Base-by-base conservation (phyloP, 2,888 invertebrate species). In the Morpho helenor region DNA sequence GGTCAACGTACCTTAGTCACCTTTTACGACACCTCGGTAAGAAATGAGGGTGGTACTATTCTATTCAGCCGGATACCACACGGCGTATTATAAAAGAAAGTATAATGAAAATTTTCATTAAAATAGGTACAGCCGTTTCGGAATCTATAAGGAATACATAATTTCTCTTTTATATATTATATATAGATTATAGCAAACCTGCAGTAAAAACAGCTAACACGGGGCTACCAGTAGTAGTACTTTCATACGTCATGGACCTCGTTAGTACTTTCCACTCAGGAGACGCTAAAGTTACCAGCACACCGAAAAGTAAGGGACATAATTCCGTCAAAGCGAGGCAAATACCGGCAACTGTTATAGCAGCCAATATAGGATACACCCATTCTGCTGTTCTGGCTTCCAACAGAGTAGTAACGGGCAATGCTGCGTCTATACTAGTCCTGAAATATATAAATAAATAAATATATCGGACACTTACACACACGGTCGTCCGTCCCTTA, bases 211-310 rank as follows among this genome's bases (percentile, higher is more conserved):
- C 92, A n/a, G 93, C 93, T 39, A 93, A 73, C 2, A 93, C 92
- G 3, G 93, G 93, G 62, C 93, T 93, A 41, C 93, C 93, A 49
- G 93, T 93, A 8, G 92, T 85, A 3, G 91, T 78, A 66, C 92
- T 93, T 70, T 92, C 92, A 62, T 93, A 93, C 9, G 93, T 91
- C 80, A 93, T 89, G 2, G 92, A 92, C 49, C 92, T 85, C 8
- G 93, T 92, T 40, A 94, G 82, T 22, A 93, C 91, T 63, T 92
- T 91, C 93, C 93, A 93, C 68, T 93, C 93, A 2, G 92, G 92
- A 8, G 92, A 92, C 0, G 93, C 92, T 58, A 94, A 74, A 22
- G 84, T 80, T 16, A 93, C 92, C 23, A 93, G 79, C 6, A 92
- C 82, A 6, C 84, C 83, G 70, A 92, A 93, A 10, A 93, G 83